Base-by-base conservation (phyloP, 2,113 vertebrate species). In the Archocentrus centrarchus region DNA sequence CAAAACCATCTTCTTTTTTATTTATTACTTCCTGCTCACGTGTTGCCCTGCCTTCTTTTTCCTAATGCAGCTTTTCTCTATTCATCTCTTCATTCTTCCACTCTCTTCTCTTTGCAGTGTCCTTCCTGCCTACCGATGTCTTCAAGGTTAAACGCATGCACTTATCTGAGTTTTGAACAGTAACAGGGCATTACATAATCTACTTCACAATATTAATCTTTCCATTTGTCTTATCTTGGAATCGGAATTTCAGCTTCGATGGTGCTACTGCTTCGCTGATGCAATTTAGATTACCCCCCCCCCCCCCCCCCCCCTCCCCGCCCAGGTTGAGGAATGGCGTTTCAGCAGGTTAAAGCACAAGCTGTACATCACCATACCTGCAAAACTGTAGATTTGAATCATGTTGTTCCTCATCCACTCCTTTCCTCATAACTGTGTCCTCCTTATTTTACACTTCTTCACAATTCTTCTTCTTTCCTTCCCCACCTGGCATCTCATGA, bases 221-320 rank as follows among this genome's bases (percentile, higher is more conserved):
- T 81, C 44, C 59, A 50, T 62, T 85, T 82, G 41, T 75, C 84
- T 88, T 86, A 92, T 93, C 88, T 81, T 1, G 3, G 13, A 3
- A 91, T 90, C 88, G 2, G 32, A 84, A 81, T 84, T 90, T 83
- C 83, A 32, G 76, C 89, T 66, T 66, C 77, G 27, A 83, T 59
- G 87, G 75, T 59, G 79, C 85, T 32, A 3, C 80, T 2, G 82
- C 84, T 75, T 80, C 20, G 17, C 91, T 85, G 91, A 92, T 93
- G 90, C 80, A 91, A 91, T 91, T 91, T 91, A 93, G 92, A 93
- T 93, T 88, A 66, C 17, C 47, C 30, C 75, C 75, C 32, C 37
- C 8, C 8, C 37, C 17, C 47, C 30, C 75, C 75, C 32, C 37
- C 8, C 8, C 37, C 6, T 7, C 35, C 35, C 35, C 6, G 37